These are phyloP conservation scores for Drosophila rufa DNA, from an alignment of 1,140 invertebrate genomes.

Conservation along the genomic window DNA sequence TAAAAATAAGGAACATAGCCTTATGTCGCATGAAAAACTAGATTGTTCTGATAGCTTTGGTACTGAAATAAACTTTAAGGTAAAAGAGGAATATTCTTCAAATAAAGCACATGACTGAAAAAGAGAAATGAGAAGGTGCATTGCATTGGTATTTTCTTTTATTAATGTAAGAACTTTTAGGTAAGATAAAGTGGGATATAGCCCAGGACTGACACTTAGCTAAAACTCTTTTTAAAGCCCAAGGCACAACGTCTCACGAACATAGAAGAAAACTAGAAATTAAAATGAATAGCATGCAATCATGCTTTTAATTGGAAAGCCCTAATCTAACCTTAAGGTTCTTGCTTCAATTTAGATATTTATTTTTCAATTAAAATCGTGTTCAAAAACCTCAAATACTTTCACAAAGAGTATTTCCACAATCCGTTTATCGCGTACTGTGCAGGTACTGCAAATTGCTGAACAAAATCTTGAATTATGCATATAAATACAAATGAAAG, in stretches of 20 bases:
- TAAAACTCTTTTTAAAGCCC: no score
- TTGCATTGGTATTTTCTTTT: no score
- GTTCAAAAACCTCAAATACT: not conserved
- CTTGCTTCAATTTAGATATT: not conserved
- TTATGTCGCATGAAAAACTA: not conserved
- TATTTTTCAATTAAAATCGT: not conserved
- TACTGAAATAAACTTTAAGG: not conserved
- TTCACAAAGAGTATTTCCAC: not conserved
- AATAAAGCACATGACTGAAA: no score
- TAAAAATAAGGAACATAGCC: not conserved
- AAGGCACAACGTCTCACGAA: not conserved
- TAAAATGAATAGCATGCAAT: not conserved
- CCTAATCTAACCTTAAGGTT: not conserved
- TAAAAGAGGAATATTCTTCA: not conserved
- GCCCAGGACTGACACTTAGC: no score
- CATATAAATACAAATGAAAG: slow-evolving; percentile 75
- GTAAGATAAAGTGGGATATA: no score
- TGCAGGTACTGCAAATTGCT: slow-evolving; percentile 57
- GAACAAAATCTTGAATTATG: slow-evolving; percentile 69
- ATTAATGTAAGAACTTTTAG: not conserved
- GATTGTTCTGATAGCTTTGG: not conserved
- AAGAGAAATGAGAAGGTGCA: no score
- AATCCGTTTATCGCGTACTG: slow-evolving; percentile 21
- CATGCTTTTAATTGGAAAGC: not conserved
- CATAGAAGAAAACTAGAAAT: not conserved